phyloP scores from a whole-genome alignment of 2,113 vertebrate genomes.

The Dromiciops gliroides region DNA sequence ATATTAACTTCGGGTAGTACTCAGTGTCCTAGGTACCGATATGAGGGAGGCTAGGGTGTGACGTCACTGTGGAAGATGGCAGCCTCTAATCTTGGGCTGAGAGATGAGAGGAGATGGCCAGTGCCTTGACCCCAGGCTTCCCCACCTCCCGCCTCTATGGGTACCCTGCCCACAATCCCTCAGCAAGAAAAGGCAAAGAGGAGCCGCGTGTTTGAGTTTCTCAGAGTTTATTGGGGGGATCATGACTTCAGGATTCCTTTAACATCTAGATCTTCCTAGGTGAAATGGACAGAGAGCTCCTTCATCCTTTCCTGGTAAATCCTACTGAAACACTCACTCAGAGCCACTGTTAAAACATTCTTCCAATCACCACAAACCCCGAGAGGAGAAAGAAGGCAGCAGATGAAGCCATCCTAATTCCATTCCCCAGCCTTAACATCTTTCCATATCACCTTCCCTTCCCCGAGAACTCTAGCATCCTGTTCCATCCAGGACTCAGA shows the following conservation, averaged over 20 bases:
- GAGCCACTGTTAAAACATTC: background rate
- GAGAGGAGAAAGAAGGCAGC: background rate
- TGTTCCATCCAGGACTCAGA: too few relatives aligned
- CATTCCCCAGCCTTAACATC: background rate
- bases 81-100: background rate
- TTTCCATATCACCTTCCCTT: background rate
- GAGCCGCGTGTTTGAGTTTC: background rate
- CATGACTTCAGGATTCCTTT: background rate
- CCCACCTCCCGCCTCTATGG: background rate
- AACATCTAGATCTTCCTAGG: constrained; percentile 23
- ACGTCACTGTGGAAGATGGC: background rate
- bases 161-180: background rate
- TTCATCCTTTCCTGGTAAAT: constrained; percentile 45
- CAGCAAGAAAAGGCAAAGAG: background rate
- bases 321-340: background rate
- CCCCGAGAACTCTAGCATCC: background rate
- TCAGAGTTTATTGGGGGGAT: background rate
- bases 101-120: background rate
- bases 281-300: constrained; percentile 18
- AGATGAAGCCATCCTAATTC: background rate
- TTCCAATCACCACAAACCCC: constrained; percentile 22
- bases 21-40: background rate
- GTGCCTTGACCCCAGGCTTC: background rate
- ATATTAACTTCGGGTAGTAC: background rate
- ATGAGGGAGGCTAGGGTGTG: background rate